These are phyloP conservation scores for Mycetomoellerius zeteki DNA, from an alignment of 1,140 invertebrate genomes.

Conservation along the genomic window DNA sequence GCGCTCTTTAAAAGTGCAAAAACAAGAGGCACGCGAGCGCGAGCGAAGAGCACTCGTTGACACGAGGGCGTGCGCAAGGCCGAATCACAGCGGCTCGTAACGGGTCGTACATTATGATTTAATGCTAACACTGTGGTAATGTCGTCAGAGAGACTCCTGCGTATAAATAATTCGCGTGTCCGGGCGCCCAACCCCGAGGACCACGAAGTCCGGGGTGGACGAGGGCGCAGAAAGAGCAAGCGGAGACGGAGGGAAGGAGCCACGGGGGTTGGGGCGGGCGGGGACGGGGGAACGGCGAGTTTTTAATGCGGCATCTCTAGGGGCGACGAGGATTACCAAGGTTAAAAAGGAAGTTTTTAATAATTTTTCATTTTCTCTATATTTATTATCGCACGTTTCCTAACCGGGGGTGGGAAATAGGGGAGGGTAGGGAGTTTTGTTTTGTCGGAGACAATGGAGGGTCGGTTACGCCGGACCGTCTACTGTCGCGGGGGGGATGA, in stretches of 20 bases:
- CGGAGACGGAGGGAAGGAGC: conserved; percentile 72
- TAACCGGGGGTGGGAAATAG: conserved; percentile 80
- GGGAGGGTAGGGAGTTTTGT: conserved; percentile 52
- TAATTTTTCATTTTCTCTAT: conserved; percentile 88
- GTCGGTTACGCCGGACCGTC: conserved; percentile 73
- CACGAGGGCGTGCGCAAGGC: conserved; percentile 79
- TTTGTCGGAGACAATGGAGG: conserved; percentile 84
- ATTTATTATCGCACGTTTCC: conserved; percentile 87
- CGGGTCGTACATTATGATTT: conserved; percentile 87
- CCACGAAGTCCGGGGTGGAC: conserved; percentile 76
- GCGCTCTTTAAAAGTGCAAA: conserved; percentile 64
- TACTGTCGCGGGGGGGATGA: conserved; percentile 65
- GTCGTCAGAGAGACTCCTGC: conserved; percentile 86
- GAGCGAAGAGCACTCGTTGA: conserved; percentile 60
- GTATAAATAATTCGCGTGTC: conserved; percentile 87
- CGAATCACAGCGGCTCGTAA: conserved; percentile 83
- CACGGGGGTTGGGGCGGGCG: conserved; percentile 58
- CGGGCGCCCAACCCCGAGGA: conserved; percentile 85
- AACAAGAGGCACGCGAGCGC: conserved; percentile 57
- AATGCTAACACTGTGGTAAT: conserved; percentile 87
- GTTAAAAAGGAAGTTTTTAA: conserved; percentile 88
- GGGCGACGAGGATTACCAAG: conserved; percentile 86
- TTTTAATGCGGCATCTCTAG: conserved; percentile 87
- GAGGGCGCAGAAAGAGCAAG: conserved; percentile 70
- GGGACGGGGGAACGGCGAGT: conserved; percentile 66